Percentiles rank a stretch among this genome's conserved stretches.
These are phyloP conservation scores for Ephestia elutella DNA, from an alignment of 1,140 invertebrate genomes.

Conservation along the genomic window DNA sequence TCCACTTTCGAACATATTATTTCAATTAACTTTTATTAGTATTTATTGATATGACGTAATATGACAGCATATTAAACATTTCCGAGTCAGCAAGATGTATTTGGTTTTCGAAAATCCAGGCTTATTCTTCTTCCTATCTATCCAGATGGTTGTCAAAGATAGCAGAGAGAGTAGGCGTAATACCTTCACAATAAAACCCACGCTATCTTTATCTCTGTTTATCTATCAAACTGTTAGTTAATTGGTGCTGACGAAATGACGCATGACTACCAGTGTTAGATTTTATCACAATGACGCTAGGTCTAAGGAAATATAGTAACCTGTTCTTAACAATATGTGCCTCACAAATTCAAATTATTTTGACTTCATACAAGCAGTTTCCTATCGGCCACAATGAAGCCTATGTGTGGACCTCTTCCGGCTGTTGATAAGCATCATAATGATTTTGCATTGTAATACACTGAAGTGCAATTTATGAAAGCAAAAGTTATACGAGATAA, in stretches of 20 bases:
- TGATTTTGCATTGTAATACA: too few species aligned
- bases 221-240: constrained; percentile 1
- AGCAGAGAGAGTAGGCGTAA: neutral
- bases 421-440: too few species aligned
- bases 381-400: too few species aligned
- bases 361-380: too few species aligned
- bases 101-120: neutral
- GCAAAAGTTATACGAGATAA: too few species aligned
- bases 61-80: too few species aligned
- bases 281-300: neutral
- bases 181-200: constrained; percentile 9
- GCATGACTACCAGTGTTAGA: neutral
- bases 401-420: too few species aligned
- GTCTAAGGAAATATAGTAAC: neutral
- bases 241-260: neutral
- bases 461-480: too few species aligned
- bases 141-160: neutral
- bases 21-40: neutral
- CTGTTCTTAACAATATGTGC: neutral
- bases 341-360: too few species aligned
- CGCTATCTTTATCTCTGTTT: neutral
- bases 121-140: neutral
- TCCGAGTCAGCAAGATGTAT: too few species aligned
- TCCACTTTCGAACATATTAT: neutral
- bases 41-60: neutral